phyloP scores from a whole-genome alignment of 2,888 invertebrate species.

The Synergus itoensis region DNA sequence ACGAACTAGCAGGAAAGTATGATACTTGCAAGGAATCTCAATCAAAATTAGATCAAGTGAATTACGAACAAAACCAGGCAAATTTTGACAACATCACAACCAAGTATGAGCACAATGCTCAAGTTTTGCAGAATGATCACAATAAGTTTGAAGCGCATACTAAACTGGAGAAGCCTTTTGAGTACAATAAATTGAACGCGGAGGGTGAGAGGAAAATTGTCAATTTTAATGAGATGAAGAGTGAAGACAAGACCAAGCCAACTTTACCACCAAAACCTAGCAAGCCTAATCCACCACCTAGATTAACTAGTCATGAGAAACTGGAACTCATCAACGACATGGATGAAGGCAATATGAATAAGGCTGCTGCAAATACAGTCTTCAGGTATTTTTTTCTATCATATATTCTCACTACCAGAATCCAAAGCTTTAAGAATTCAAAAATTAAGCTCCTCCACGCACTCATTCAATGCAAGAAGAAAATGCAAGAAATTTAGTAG shows the following conservation, averaged over 20 bases:
- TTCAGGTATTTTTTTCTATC: constrained; percentile 5
- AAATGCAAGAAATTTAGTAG: no score
- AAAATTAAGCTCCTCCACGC: no score
- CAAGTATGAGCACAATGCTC: constrained; percentile 62
- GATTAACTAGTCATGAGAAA: constrained; percentile 74
- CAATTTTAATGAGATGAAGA: constrained; percentile 60
- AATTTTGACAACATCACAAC: constrained; percentile 50
- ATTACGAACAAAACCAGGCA: constrained; percentile 59
- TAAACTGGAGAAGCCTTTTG: constrained; percentile 70
- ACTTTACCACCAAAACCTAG: constrained; percentile 91
- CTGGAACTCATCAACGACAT: constrained; percentile 63
- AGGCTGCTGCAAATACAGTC: background rate
- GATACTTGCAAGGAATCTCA: background rate
- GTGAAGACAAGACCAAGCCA: constrained; percentile 81
- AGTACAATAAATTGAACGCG: constrained; percentile 68
- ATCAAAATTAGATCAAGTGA: constrained; percentile 48
- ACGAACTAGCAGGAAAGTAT: background rate
- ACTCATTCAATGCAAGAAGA: no score
- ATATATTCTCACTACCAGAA: no score
- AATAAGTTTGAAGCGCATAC: constrained; percentile 68
- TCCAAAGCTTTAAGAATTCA: no score
- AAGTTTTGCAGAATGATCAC: constrained; percentile 57
- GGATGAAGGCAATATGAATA: constrained; percentile 64
- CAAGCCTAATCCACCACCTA: constrained; percentile 75
- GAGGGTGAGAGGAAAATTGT: constrained; percentile 65